Percentiles rank a stretch among this genome's conserved stretches.
Evolutionary conservation across 2,888 invertebrate genomes (phyloP).

Genomic region (Tetramorium bicarinatum): DNA sequence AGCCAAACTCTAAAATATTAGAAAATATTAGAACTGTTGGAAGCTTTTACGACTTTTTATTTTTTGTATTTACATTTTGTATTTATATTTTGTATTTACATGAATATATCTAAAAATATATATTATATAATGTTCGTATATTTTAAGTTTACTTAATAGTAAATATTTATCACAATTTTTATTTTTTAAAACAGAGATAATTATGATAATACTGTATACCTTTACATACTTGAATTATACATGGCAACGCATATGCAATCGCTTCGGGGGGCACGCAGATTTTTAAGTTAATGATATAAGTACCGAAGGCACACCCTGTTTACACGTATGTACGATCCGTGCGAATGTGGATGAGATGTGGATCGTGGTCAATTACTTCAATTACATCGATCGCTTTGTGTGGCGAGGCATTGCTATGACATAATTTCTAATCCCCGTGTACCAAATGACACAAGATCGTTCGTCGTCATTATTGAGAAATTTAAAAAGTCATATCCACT

Average conservation of each 20-base stretch:
- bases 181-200: conserved; percentile 6
- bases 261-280: conserved; percentile 20
- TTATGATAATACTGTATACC: conserved; percentile 21
- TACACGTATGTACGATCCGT: conserved; percentile 22
- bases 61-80: background rate
- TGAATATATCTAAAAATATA: background rate
- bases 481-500: conserved; percentile 3
- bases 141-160: conserved; percentile 10
- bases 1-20: background rate
- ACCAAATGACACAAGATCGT: conserved; percentile 15
- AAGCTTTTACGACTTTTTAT: background rate
- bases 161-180: background rate
- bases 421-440: conserved; percentile 27
- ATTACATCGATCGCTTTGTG: conserved; percentile 44
- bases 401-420: conserved; percentile 12
- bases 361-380: conserved; percentile 36
- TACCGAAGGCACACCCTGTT: conserved; percentile 52
- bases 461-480: conserved; percentile 35
- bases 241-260: conserved; percentile 29
- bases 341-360: conserved; percentile 13
- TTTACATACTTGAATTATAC: conserved; percentile 50
- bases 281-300: conserved; percentile 49
- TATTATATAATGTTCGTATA: background rate
- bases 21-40: background rate
- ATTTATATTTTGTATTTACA: background rate